These are phyloP conservation scores for Gymnoscopelus microlampas DNA, from an alignment of 2,797 vertebrate species.

Conservation along the genomic window DNA sequence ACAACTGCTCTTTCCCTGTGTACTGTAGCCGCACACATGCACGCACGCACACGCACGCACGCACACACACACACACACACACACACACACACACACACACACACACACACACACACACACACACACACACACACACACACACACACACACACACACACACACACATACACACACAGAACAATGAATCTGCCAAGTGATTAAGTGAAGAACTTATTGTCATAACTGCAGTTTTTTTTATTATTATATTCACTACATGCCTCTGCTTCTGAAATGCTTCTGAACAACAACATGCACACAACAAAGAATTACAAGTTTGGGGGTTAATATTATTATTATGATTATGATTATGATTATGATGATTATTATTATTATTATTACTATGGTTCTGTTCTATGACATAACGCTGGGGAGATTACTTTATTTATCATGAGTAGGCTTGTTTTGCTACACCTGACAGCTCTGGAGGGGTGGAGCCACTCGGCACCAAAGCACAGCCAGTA, in stretches of 20 bases:
- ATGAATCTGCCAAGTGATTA: slow-evolving; percentile 1
- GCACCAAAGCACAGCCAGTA: slow-evolving; percentile 58
- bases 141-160: too few relatives aligned
- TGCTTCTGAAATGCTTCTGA: slow-evolving; percentile 14
- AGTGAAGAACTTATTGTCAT: neutral
- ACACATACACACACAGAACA: neutral
- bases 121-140: too few relatives aligned
- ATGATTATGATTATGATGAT: slow-evolving; percentile 28
- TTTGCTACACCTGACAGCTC: slow-evolving; percentile 23
- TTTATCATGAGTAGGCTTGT: slow-evolving; percentile 68
- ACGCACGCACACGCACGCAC: neutral
- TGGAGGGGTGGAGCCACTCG: neutral
- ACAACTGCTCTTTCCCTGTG: neutral
- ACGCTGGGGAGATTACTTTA: slow-evolving; percentile 64
- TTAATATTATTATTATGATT: slow-evolving; percentile 11
- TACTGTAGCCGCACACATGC: slow-evolving; percentile 19
- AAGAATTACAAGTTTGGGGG: slow-evolving; percentile 66
- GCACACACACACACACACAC: slow-evolving; percentile 3
- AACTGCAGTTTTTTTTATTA: neutral
- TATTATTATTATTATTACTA: slow-evolving; percentile 28
- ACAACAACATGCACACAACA: slow-evolving; percentile 30
- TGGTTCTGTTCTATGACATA: slow-evolving; percentile 67
- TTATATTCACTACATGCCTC: slow-evolving; percentile 17
- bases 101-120: too few relatives aligned
- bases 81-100: neutral